phyloP scores from a whole-genome alignment of 2,113 vertebrate genomes.

The Calyptomena viridis region DNA sequence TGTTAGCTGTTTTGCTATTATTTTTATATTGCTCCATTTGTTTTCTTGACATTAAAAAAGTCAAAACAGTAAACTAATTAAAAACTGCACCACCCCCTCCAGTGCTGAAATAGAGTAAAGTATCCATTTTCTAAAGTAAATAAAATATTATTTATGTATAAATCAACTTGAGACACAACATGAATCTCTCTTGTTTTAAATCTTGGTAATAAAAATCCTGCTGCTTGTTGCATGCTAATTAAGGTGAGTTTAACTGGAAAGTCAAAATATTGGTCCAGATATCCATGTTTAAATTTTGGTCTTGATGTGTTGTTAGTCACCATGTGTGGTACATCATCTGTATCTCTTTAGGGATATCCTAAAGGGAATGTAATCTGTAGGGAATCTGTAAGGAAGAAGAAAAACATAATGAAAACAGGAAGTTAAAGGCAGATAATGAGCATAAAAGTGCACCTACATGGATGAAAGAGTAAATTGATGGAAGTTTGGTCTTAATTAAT shows the following conservation, averaged over 20 bases:
- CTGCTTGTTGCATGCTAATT: neutral
- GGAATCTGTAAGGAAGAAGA: neutral
- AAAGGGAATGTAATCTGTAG: neutral
- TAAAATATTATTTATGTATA: neutral
- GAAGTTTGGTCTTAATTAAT: neutral
- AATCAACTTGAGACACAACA: neutral
- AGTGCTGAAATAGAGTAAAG: neutral
- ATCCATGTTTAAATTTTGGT: neutral
- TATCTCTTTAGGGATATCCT: neutral
- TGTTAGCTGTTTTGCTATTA: neutral
- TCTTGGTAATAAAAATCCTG: neutral
- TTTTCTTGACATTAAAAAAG: slow-evolving; percentile 46
- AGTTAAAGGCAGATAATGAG: neutral
- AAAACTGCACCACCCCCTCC: neutral
- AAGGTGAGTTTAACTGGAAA: neutral
- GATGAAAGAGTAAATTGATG: neutral
- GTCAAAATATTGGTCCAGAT: neutral
- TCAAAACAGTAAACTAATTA: slow-evolving; percentile 37
- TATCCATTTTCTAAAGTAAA: slow-evolving; percentile 14
- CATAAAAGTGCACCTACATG: neutral
- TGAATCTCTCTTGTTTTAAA: neutral
- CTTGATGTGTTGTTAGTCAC: neutral
- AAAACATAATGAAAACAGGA: neutral
- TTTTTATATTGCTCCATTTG: slow-evolving; percentile 48
- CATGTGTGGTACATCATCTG: neutral